A percentile compares a stretch with the other conserved stretches of the same genome.
Conservation (phyloP, 2,797 vertebrate species). For the Micromesistius poutassou region DNA sequence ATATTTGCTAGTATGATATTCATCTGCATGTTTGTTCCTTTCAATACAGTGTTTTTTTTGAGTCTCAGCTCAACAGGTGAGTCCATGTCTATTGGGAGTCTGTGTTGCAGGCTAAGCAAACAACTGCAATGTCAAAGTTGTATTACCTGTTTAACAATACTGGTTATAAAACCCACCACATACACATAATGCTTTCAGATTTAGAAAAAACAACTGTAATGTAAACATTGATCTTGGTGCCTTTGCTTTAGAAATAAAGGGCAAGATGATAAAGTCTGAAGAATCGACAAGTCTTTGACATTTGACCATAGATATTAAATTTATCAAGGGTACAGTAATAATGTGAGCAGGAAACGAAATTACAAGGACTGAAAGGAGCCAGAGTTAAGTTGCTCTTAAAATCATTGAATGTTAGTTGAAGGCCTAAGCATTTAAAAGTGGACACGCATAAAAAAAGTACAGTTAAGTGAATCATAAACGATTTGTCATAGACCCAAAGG, state of each 20-base stretch:
- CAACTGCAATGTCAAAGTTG: neutral
- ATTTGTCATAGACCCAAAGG: neutral
- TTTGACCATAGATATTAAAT: neutral
- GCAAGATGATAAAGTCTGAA: neutral
- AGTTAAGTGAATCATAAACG: neutral
- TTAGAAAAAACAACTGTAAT: too few relatives aligned
- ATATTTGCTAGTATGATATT: neutral
- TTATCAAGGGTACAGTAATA: neutral
- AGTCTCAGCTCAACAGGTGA: neutral
- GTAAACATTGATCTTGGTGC: too few relatives aligned
- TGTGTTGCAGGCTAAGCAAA: neutral
- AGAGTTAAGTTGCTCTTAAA: neutral
- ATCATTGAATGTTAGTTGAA: neutral
- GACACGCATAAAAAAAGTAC: neutral
- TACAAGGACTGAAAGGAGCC: neutral
- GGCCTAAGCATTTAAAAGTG: neutral
- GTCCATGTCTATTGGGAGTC: neutral
- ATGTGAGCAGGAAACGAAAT: neutral
- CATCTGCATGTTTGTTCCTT: neutral
- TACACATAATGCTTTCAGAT: too few relatives aligned
- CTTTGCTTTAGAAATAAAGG: neutral
- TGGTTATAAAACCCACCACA: too few relatives aligned
- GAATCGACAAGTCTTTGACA: neutral
- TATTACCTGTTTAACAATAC: neutral
- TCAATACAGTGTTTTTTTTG: neutral